Evolutionary conservation across 2,113 vertebrate species (phyloP).

Genomic region (Acrocephalus arundinaceus): DNA sequence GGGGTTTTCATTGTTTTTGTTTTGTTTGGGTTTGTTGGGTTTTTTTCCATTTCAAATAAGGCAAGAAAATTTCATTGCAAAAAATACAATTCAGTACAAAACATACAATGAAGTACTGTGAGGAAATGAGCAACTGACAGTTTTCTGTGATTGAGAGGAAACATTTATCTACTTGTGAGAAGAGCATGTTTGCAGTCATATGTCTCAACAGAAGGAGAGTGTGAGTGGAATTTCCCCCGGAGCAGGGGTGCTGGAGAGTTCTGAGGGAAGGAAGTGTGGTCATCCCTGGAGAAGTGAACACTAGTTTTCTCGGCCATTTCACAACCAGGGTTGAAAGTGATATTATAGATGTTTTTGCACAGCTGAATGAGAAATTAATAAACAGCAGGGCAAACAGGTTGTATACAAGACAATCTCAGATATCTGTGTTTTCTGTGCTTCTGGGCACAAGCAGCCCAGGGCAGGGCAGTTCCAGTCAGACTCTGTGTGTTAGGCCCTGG

Average conservation of each 20-base stretch:
- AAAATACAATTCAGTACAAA: background rate
- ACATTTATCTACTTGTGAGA: constrained; percentile 22
- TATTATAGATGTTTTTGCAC: background rate
- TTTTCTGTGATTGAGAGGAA: constrained; percentile 35
- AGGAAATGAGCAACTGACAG: constrained; percentile 14
- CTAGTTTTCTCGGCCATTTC: constrained; percentile 19
- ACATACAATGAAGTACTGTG: background rate
- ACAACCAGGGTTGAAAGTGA: background rate
- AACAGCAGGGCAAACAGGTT: background rate
- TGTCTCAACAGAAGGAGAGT: constrained; percentile 57
- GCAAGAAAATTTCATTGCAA: background rate
- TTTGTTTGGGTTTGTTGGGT: background rate
- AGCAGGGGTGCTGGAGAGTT: constrained; percentile 9
- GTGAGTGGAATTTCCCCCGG: background rate
- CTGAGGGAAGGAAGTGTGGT: background rate
- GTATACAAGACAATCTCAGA: background rate
- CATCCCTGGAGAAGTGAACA: background rate
- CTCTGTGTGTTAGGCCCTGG: background rate
- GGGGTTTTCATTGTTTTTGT: background rate
- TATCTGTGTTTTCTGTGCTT: background rate
- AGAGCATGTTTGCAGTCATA: constrained; percentile 54
- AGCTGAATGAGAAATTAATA: background rate
- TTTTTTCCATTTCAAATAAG: background rate
- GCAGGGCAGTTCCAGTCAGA: background rate
- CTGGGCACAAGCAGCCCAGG: background rate